Base-by-base conservation (phyloP, 2,113 vertebrate genomes). In the Psilopogon haemacephalus region DNA sequence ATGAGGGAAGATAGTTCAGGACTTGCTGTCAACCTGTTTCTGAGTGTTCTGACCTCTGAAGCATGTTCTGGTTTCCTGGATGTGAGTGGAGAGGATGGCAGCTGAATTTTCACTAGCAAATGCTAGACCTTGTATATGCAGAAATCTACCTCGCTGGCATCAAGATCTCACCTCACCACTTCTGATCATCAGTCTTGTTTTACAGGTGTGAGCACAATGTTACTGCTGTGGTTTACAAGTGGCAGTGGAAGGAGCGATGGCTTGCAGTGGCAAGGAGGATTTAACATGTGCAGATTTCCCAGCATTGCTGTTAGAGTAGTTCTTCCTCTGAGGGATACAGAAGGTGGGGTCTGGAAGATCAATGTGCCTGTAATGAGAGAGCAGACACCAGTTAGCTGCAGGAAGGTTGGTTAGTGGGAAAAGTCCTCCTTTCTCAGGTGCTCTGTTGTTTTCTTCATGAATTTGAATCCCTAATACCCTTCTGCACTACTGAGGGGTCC, bases 221-320 rank as follows among this genome's bases (percentile, higher is more conserved):
- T 28, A 2, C 62, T 93, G 82, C 23, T 55, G 21, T 38, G 70
- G 28, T 75, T 38, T 78, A 30, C 85, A 60, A 6, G 70, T 23
- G 46, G 11, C 2, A 4, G 52, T n/a, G 54, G 55, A 10, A 70
- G n/a, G 6, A 74, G 40, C 38, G 0, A 0, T 13, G 60, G 21
- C 33, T 2, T 40, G 42, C 9, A 4, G 67, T 3, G 2, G 48
- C 24, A n/a, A 37, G 13, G 17, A 50, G 48, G n/a, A 12, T 42
- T 56, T 11, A 30, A 3, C 8, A 4, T 75, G 48, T 40, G 18
- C 52, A 37, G 13, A 26, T 70, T 38, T 86, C 64, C 24, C 19
- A 30, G 13, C 44, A 32, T 11, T 85, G 44, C 55, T 85, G 40
- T 19, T 83, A 2, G 54, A 56, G 54, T 71, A 56, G 26, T 9